Base-by-base conservation (phyloP, 1,140 invertebrate genomes). In the Oreohelix idahoensis region DNA sequence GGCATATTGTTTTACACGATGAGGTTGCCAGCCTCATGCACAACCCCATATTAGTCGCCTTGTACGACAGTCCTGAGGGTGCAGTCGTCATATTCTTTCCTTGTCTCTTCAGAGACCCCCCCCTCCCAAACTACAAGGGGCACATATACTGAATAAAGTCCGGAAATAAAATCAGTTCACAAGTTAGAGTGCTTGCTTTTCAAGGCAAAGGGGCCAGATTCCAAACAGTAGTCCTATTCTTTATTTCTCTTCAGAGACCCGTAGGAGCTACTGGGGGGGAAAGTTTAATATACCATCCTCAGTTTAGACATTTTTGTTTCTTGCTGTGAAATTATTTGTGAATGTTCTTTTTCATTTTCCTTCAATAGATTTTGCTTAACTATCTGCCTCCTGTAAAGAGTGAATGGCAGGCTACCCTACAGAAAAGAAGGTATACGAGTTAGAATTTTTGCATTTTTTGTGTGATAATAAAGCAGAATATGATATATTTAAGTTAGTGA, bases 311-410 rank as follows among this genome's bases (percentile, higher is more conserved):
- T 66, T 2, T 29, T 11, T 11, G 17, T 66, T 66, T 66, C 23
- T 32, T 35, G 11, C 17, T 35, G 23, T 32, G 2, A 45, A 69
- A 1, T 71, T 39, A n/a, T 15, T 71, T 81, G 39, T 66, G 20
- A 8, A 66, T n/a, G 4, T 66, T 81, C 63, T 81, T 71, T 20
- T 58, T 58, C 20, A 58, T n/a, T 58, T 58, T 58, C 26, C 26
- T 49, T 73, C 36, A 36, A n/a, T 80, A 90, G 89, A 49, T 90
- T 36, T 71, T 90, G 42, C 80, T 90, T 45, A 85, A 90, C 81
- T 89, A 88, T 82, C 79, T 90, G 10, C 88, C 89, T 26, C 49
- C 80, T 38, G 85, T 87, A 42, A 86, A 66, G 66, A 66, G 73
- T 45, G 84, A 89, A 63, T 89, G 89, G 89, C 74, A 86, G 53